Evolutionary conservation across 1,140 invertebrate species (phyloP), one percentile per base, ranked within the genome.

Genomic region (Drosophila ohnishii): DNA sequence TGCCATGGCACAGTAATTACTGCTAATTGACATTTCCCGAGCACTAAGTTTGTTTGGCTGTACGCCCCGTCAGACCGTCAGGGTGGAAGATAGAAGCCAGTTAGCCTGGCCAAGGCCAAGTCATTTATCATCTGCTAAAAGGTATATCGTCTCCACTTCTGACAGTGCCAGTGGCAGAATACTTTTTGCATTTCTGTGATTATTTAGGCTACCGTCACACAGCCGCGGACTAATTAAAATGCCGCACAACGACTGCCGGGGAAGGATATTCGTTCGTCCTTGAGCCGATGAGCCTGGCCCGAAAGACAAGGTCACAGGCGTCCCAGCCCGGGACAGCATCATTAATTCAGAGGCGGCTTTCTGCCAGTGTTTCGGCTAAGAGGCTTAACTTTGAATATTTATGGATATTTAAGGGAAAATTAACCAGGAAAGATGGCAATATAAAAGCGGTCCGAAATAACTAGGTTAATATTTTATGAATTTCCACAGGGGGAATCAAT

Each of bases 1-100:
- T 78, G 79, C 82, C 71, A 59, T 48, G 78, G 75, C 64, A 77
- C 75, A 77, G 84, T 83, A 87, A 87, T 87, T 88, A 88, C 79
- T 57, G 76, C 75, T 87, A 88, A 87, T 87, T 87, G 80, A 88
- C 83, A 82, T 85, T 85, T 66, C 55, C 78, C 62, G 44, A 44
- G 65, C 70, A 75, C 53, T 60, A 56, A 66, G 57, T 44, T 72
- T 56, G 59, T 51, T 58, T 61, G 40, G 44, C 28, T 58, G 32
- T 16, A 45, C 42, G 50, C 10, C 67, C 19, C 51, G n/a, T n/a
- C 28, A 47, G 13, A 8, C 8, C 25, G 63, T 39, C 67, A 7
- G 19, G 34, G 14, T 5, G 58, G 34, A 32, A 39, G 51, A 75
- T 53, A 56, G 40, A 25, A 40, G 65, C 65, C 50, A 75, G 71